Evolutionary conservation across 2,113 vertebrate genomes (phyloP), one percentile per base, ranked within the genome.

Genomic region (Dasyurus viverrinus): DNA sequence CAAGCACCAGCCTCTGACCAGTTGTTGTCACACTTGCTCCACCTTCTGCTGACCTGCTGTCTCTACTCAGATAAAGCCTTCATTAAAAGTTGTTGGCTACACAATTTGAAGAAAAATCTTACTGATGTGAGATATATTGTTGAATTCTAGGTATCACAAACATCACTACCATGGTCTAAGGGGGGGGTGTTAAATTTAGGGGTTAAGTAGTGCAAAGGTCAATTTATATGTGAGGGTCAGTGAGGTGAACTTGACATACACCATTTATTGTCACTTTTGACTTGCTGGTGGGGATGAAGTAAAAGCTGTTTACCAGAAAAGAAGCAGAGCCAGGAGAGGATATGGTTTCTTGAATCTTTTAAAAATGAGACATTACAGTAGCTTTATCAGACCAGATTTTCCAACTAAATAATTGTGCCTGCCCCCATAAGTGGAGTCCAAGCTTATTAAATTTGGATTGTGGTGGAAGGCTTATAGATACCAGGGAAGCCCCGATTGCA

Each of bases 311-410:
- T 68, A 68, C 57, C 68, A 76, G 68, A n/a, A n/a, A 76, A 76
- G 68, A 76, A 10, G 36, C 60, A 76, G 60, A n/a, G 36, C 36
- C 36, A n/a, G 30, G 30, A 68, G 6, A 76, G 16, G 36, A n/a
- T 16, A 76, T 36, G 68, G 8, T 68, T 68, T 60, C 55, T 60
- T 60, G 55, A 60, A 60, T 60, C 10, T 30, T 60, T 93, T 93
- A 53, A 42, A 95, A 95, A 60, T 92, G 90, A 95, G 47, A 91
- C 14, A 53, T 93, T 36, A 27, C 53, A 11, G 9, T 93, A 90
- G 92, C 57, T 57, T 4, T 68, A 57, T n/a, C 24, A 91, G 52
- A 52, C 90, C 54, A 54, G 25, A 52, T 4, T 42, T 57, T n/a
- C 1, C 52, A 8, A 53, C 50, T 36, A 9, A 8, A 54, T 30